These are phyloP conservation scores for Galeruca laticollis DNA, from an alignment of 2,888 invertebrate genomes.

Conservation along the genomic window DNA sequence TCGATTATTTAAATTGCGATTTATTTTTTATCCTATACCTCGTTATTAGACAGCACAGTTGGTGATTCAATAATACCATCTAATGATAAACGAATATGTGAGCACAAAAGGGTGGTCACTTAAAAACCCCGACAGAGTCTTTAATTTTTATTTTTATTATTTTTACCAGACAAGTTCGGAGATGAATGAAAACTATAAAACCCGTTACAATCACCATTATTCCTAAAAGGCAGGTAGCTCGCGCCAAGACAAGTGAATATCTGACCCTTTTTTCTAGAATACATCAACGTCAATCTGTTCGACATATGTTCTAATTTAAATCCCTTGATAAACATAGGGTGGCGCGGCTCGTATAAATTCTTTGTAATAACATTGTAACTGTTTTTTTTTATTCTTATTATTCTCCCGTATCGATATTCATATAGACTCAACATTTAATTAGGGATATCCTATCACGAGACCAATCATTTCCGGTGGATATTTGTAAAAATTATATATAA, in stretches of 20 bases:
- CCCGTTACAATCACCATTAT: constrained; percentile 59
- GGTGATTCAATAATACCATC: constrained; percentile 44
- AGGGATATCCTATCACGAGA: neutral
- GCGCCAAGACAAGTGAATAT: constrained; percentile 50
- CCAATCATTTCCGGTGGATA: neutral
- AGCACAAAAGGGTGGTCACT: constrained; percentile 47
- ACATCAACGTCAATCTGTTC: constrained; percentile 50
- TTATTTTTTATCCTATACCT: neutral
- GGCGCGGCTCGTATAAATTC: constrained; percentile 27
- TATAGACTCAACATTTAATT: neutral
- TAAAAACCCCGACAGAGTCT: constrained; percentile 38
- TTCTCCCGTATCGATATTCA: neutral
- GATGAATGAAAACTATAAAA: constrained; percentile 60
- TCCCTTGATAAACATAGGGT: constrained; percentile 46
- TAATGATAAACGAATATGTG: constrained; percentile 42
- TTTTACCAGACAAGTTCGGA: constrained; percentile 54
- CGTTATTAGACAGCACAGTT: constrained; percentile 39
- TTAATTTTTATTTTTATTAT: constrained; percentile 51
- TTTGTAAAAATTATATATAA: neutral
- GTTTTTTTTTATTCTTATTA: constrained; percentile 12
- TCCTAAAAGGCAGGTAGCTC: constrained; percentile 58
- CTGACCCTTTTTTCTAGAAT: constrained; percentile 37
- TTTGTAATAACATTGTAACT: constrained; percentile 40
- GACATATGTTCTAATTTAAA: constrained; percentile 55
- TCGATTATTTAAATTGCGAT: too few relatives aligned